These are phyloP conservation scores for Resseliella maxima DNA, from an alignment of 2,888 invertebrate genomes.

Conservation along the genomic window DNA sequence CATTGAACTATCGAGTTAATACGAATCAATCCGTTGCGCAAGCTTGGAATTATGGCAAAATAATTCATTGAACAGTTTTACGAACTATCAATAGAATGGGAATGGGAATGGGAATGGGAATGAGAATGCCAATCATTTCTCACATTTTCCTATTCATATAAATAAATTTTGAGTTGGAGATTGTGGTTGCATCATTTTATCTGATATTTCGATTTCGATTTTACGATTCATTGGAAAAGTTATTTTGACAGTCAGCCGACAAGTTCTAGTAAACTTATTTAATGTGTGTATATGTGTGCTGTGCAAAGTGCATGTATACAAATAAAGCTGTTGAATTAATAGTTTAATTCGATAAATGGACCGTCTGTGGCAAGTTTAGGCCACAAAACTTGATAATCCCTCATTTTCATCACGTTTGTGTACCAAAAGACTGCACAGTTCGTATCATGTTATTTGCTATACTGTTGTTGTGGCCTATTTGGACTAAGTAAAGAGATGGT, in stretches of 20 bases:
- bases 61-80: not conserved
- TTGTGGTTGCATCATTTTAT: not conserved
- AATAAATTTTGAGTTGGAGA: too few species aligned
- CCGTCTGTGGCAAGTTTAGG: not conserved
- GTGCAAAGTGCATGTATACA: not conserved
- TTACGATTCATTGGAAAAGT: conserved; percentile 13
- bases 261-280: conserved; percentile 24
- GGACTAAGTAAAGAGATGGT: not conserved
- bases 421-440: not conserved
- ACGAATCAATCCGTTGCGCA: too few species aligned
- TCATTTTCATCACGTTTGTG: not conserved
- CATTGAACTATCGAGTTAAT: too few species aligned
- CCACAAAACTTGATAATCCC: conserved; percentile 30
- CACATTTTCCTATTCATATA: too few species aligned
- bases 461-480: not conserved
- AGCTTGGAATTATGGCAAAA: too few species aligned
- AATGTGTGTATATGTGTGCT: not conserved
- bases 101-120: not conserved
- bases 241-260: not conserved
- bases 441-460: not conserved
- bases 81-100: too few species aligned
- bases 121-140: not conserved
- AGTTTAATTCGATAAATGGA: conserved; percentile 21
- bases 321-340: not conserved
- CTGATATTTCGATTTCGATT: not conserved